These are phyloP conservation scores for Calameuta pallipes DNA, from an alignment of 2,888 invertebrate genomes.

Conservation along the genomic window DNA sequence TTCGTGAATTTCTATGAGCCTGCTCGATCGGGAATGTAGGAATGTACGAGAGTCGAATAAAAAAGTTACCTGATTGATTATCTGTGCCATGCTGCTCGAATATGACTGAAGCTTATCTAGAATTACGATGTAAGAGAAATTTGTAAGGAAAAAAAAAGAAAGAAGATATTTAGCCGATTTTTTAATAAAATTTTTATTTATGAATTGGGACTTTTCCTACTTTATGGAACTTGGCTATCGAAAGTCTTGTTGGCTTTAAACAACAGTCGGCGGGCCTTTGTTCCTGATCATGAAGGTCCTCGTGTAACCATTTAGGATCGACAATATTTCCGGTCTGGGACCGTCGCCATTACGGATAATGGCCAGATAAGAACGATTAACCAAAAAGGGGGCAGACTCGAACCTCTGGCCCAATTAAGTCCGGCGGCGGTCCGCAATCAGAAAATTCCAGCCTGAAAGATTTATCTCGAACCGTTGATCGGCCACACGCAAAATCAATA, in stretches of 20 bases:
- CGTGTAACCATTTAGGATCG: conserved; percentile 43
- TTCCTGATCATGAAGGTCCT: conserved; percentile 30
- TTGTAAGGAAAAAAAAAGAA: too few relatives aligned
- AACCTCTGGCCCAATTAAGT: conserved; percentile 52
- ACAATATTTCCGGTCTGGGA: conserved; percentile 45
- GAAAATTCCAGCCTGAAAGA: conserved; percentile 36
- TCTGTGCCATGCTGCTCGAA: too few relatives aligned
- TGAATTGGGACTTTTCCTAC: background rate
- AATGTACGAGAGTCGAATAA: too few relatives aligned
- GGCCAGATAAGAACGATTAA: conserved; percentile 51
- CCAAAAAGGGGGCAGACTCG: conserved; percentile 31
- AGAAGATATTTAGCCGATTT: too few relatives aligned
- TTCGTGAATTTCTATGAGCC: too few relatives aligned
- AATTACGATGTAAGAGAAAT: too few relatives aligned
- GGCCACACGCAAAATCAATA: conserved; percentile 30
- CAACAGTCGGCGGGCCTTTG: conserved; percentile 31
- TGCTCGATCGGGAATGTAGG: too few relatives aligned
- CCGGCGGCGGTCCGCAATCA: conserved; percentile 31
- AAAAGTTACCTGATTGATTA: too few relatives aligned
- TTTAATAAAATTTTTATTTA: background rate
- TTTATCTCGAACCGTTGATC: conserved; percentile 27
- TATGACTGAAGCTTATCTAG: too few relatives aligned
- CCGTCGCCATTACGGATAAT: conserved; percentile 51
- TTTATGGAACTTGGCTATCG: background rate
- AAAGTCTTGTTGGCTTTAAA: background rate